phyloP scores from a whole-genome alignment of 2,797 vertebrate genomes.

The Coluber constrictor region DNA sequence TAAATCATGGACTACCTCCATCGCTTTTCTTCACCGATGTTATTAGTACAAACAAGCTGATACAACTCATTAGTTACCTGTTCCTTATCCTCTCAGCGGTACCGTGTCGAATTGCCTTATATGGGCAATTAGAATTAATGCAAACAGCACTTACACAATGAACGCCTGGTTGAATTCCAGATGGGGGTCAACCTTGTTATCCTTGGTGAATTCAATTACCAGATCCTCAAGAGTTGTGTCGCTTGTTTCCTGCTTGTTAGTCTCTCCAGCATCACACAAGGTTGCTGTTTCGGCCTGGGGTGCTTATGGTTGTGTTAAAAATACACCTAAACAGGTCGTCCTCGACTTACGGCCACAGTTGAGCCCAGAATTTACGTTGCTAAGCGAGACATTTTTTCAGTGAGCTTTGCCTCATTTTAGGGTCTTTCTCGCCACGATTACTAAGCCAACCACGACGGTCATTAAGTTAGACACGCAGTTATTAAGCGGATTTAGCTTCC shows the following conservation, averaged over 20 bases:
- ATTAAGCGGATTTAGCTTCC: too few relatives aligned
- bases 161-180: constrained; percentile 65
- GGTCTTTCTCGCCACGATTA: too few relatives aligned
- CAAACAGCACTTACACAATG: constrained; percentile 56
- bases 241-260: constrained; percentile 58
- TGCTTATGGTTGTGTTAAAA: not conserved
- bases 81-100: constrained; percentile 19
- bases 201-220: constrained; percentile 63
- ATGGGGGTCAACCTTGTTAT: constrained; percentile 66
- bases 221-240: constrained; percentile 58
- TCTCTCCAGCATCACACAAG: constrained; percentile 48
- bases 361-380: too few relatives aligned
- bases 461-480: too few relatives aligned
- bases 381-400: too few relatives aligned
- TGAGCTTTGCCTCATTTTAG: too few relatives aligned
- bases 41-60: constrained; percentile 42
- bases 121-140: constrained; percentile 57
- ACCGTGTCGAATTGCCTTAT: constrained; percentile 21
- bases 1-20: not conserved
- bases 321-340: not conserved
- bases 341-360: not conserved
- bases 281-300: not conserved
- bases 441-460: too few relatives aligned
- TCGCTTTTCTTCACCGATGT: not conserved
- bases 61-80: constrained; percentile 54